These are phyloP conservation scores for Sylvia atricapilla DNA, from an alignment of 2,113 vertebrate genomes.

Conservation along the genomic window DNA sequence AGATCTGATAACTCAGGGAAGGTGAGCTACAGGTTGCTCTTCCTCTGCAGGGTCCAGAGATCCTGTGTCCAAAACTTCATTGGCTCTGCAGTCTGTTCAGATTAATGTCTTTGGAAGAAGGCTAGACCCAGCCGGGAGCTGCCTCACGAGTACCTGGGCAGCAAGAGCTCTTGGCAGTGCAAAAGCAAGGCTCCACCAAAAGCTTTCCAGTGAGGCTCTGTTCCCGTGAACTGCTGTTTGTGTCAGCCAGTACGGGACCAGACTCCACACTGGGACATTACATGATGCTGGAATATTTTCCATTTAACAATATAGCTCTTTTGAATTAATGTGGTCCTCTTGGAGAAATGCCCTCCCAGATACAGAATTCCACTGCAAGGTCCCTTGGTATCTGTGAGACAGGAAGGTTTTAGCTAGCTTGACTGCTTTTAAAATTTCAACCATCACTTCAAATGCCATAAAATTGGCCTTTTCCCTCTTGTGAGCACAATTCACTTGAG, in stretches of 20 bases:
- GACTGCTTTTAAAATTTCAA: constrained; percentile 12
- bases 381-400: not conserved
- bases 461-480: constrained; percentile 28
- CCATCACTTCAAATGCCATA: not conserved
- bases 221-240: not conserved
- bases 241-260: not conserved
- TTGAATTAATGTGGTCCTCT: not conserved
- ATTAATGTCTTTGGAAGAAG: not conserved
- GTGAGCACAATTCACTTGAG: constrained; percentile 10
- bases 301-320: not conserved
- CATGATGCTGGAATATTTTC: not conserved
- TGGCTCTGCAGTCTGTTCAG: not conserved
- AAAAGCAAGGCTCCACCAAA: not conserved
- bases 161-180: not conserved
- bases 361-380: not conserved
- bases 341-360: not conserved
- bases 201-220: not conserved
- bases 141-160: not conserved
- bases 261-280: not conserved
- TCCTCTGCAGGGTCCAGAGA: not conserved
- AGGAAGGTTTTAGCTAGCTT: not conserved
- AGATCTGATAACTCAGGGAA: not conserved
- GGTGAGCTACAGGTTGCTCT: not conserved
- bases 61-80: not conserved
- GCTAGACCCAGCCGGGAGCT: not conserved